Evolutionary conservation across 2,797 vertebrate genomes (phyloP), one percentile per base, ranked within the genome.

Genomic region (Oreochromis grahami): DNA sequence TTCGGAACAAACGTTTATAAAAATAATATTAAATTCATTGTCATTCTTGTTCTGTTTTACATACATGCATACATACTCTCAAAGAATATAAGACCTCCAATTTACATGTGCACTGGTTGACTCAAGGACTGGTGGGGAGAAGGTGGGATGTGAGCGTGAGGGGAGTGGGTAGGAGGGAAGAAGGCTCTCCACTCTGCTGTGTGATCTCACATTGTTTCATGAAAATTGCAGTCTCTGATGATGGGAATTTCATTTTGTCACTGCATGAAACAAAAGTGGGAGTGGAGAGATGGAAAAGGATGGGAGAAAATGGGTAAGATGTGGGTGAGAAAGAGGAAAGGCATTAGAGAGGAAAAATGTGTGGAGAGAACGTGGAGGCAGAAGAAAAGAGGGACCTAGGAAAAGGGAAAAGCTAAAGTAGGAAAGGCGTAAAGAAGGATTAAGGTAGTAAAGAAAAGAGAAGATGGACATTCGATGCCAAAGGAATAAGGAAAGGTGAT

Each of bases 201-300:
- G 93, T 94, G 94, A 95, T 94, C 94, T 94, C 92, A 92, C 93
- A 94, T 95, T 96, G 95, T 94, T 95, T 95, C 91, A 89, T 77
- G 88, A 68, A 95, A 96, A 95, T 95, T 94, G 80, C 93, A 53
- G 95, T 93, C 83, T 87, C 94, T 92, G 95, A 93, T 91, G 95
- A 94, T 94, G 92, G 90, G 90, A 96, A 95, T 93, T 94, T 94
- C 85, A 96, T 96, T 77, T 91, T 34, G 87, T 88, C 81, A 87
- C 89, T 1, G 51, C 79, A 84, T 17, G 17, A 88, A 53, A 74
- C 80, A 48, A 77, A 52, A 83, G 52, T 2, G 5, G 85, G 81
- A 78, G 86, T 84, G 83, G 82, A 72, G 52, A 74, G 80, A 56
- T 70, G 50, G 50, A 9, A 29, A 60, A 8, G 14, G 6, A 43